Evolutionary conservation across 2,888 invertebrate species (phyloP), one percentile per base, ranked within the genome.

Genomic region (Andrena haemorrhoa): DNA sequence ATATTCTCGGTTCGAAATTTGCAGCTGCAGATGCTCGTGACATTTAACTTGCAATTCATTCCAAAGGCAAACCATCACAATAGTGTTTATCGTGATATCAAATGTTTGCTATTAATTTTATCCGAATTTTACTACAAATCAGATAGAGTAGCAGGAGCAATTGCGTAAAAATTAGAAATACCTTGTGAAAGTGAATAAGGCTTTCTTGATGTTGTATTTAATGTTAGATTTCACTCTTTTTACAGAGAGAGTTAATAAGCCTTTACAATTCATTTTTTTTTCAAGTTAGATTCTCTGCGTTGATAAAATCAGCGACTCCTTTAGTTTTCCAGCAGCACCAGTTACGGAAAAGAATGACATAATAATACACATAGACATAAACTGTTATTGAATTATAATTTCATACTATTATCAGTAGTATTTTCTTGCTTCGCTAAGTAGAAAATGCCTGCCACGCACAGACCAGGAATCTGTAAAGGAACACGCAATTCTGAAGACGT

Each of bases 1-100:
- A 53, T 53, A 51, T 53, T 31, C 53, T 66, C 5, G 10, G 12
- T 23, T 51, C 16, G 41, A 69, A 16, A 66, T 31, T 66, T 41
- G 3, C 12, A 41, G 12, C 4, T 35, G 35, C 35, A 35, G 35
- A 35, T 35, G 10, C 35, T 12, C 12, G 16, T 12, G 16, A 41
- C 4, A 16, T 41, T 5, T 5, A 16, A 16, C 5, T 41, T 16
- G 16, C 2, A 41, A 41, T 16, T 41, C 16, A 1, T 41, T 41
- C 16, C 12, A 16, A 41, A 16, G 41, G 41, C 26, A 16, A 26
- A 6, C 5, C 51, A 20, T 51, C 8, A 2, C 2, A 51, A 51
- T 20, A 51, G 51, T 20, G 20, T 51, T 51, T 51, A 20, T 20
- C 20, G 51, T 8, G 7, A 51, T 20, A 51, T 8, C 7, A 51